Percentiles rank a stretch among this genome's conserved stretches.
Conservation (phyloP, 2,888 invertebrate species). For the Eugnorisma glareosa region DNA sequence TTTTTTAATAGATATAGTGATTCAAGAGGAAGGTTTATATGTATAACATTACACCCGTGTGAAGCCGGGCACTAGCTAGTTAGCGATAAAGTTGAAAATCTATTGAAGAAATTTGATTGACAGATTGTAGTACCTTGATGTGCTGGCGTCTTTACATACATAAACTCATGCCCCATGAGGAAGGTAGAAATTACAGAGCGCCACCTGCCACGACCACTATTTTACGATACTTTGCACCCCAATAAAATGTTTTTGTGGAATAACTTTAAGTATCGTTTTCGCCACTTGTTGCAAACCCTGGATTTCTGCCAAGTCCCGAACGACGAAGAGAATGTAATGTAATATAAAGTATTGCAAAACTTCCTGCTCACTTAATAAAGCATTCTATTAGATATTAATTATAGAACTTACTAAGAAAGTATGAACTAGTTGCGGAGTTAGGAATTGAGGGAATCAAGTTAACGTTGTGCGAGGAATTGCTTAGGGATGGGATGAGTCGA, state of each 20-base stretch:
- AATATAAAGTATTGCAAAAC: slow-evolving; percentile 15
- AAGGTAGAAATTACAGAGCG: too few species aligned
- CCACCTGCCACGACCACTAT: too few species aligned
- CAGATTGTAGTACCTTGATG: too few species aligned
- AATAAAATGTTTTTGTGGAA: background rate
- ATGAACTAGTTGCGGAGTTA: slow-evolving; percentile 46
- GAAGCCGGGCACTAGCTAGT: too few species aligned
- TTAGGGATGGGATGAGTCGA: slow-evolving; percentile 25
- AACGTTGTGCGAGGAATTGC: background rate
- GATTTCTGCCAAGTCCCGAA: slow-evolving; percentile 19
- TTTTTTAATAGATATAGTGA: too few species aligned
- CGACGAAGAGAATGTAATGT: slow-evolving; percentile 20
- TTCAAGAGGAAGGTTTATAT: too few species aligned
- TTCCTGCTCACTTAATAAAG: slow-evolving; percentile 32
- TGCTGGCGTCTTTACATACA: too few species aligned
- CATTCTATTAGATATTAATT: slow-evolving; percentile 45
- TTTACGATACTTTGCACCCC: background rate
- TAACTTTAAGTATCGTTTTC: background rate
- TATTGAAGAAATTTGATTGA: too few species aligned
- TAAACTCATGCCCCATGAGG: too few species aligned
- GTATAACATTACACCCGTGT: too few species aligned
- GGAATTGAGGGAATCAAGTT: slow-evolving; percentile 54
- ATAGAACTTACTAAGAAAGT: slow-evolving; percentile 46
- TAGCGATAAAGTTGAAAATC: too few species aligned
- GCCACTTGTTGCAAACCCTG: slow-evolving; percentile 42